A percentile compares a stretch with the other conserved stretches of the same genome.
Evolutionary conservation across 92 coral and sea anemone genomes (phyloP).

Genomic region (Metridium senile): DNA sequence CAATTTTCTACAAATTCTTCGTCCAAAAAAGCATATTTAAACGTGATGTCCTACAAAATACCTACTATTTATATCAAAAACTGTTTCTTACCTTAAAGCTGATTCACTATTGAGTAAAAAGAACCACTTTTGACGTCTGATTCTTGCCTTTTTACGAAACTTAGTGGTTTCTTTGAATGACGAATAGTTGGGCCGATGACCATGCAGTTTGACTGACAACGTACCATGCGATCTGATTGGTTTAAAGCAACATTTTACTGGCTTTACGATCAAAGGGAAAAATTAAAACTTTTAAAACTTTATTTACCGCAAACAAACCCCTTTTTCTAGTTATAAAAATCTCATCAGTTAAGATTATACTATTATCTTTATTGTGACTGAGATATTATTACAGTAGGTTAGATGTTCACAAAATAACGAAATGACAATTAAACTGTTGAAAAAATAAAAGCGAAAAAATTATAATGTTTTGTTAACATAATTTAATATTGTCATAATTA

Average conservation of each 20-base stretch:
- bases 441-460: too few species aligned
- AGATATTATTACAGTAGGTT: too few species aligned
- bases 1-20: constrained; percentile 4
- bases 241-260: constrained; percentile 3
- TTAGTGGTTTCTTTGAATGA: constrained; percentile 1
- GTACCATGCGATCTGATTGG: constrained; percentile 16
- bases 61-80: background rate
- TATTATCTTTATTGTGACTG: too few species aligned
- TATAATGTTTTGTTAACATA: too few species aligned
- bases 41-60: background rate
- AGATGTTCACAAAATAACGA: too few species aligned
- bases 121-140: background rate
- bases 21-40: background rate
- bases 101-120: background rate
- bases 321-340: too few species aligned
- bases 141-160: background rate
- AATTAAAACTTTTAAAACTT: background rate
- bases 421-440: too few species aligned
- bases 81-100: background rate
- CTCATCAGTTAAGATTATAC: too few species aligned
- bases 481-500: too few species aligned
- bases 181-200: background rate
- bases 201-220: background rate
- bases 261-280: background rate
- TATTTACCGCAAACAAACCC: too few species aligned